These are phyloP conservation scores for Pagetopsis macropterus DNA, from an alignment of 2,797 vertebrate genomes.

Conservation along the genomic window DNA sequence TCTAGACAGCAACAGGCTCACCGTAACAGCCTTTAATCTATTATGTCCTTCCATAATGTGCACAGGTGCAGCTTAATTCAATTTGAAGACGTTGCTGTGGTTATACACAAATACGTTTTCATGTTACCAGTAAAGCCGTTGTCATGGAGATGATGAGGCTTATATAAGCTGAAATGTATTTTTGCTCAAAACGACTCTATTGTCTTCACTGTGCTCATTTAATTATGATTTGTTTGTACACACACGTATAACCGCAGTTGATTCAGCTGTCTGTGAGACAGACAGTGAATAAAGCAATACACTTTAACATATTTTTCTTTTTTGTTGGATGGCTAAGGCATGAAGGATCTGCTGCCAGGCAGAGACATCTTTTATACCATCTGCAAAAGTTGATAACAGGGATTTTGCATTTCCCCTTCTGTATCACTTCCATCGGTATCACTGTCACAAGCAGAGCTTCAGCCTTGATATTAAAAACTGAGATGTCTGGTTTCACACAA, in stretches of 20 bases:
- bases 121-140: conserved; percentile 94
- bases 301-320: conserved; percentile 13
- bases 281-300: conserved; percentile 46
- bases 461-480: conserved; percentile 50
- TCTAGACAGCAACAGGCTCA: conserved; percentile 36
- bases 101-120: conserved; percentile 90
- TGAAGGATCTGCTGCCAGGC: conserved; percentile 55
- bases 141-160: conserved; percentile 91
- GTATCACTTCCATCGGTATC: conserved; percentile 57
- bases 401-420: conserved; percentile 45
- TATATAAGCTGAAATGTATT: conserved; percentile 90
- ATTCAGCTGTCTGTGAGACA: conserved; percentile 54
- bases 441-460: conserved; percentile 33
- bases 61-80: conserved; percentile 89
- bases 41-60: conserved; percentile 82
- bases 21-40: conserved; percentile 67
- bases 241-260: conserved; percentile 62
- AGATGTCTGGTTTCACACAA: conserved; percentile 35
- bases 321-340: conserved; percentile 39
- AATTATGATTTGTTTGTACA: conserved; percentile 78
- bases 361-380: conserved; percentile 42
- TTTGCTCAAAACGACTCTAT: conserved; percentile 80
- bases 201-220: conserved; percentile 79
- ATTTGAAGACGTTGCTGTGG: conserved; percentile 86
- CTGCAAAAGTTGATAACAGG: conserved; percentile 58